Percentiles rank a stretch among this genome's conserved stretches.
Evolutionary conservation across 2,797 vertebrate species (phyloP).

Genomic region (Pangasius larnaudii): DNA sequence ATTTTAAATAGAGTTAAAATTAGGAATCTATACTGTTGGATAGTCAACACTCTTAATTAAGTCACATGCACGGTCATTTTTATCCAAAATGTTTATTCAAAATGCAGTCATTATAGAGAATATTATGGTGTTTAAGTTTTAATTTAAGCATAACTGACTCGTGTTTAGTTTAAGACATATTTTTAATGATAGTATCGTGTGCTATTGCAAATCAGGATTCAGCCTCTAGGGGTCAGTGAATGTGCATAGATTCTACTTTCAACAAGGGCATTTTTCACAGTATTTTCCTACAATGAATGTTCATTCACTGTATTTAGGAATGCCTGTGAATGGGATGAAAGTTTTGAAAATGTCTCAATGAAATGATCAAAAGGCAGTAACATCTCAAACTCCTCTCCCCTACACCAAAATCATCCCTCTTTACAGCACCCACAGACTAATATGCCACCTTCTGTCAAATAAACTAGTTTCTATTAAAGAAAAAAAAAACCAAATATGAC

Average conservation of each 20-base stretch:
- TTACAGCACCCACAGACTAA: neutral
- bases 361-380: neutral
- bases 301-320: neutral
- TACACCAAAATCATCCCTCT: neutral
- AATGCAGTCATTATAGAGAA: neutral
- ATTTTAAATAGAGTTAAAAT: neutral
- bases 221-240: slow-evolving; percentile 41
- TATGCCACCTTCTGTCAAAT: neutral
- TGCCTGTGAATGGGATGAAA: neutral
- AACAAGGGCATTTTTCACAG: neutral
- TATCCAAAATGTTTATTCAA: neutral
- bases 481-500: neutral
- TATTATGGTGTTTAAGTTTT: neutral
- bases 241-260: neutral
- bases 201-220: neutral
- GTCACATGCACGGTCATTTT: neutral
- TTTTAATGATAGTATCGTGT: neutral
- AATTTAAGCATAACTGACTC: neutral
- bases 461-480: neutral
- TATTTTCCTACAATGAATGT: neutral
- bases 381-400: neutral
- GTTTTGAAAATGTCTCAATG: neutral
- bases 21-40: neutral
- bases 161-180: neutral
- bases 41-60: neutral